Conservation (phyloP, 2,797 vertebrate species). For the Hoplostethus atlanticus region DNA sequence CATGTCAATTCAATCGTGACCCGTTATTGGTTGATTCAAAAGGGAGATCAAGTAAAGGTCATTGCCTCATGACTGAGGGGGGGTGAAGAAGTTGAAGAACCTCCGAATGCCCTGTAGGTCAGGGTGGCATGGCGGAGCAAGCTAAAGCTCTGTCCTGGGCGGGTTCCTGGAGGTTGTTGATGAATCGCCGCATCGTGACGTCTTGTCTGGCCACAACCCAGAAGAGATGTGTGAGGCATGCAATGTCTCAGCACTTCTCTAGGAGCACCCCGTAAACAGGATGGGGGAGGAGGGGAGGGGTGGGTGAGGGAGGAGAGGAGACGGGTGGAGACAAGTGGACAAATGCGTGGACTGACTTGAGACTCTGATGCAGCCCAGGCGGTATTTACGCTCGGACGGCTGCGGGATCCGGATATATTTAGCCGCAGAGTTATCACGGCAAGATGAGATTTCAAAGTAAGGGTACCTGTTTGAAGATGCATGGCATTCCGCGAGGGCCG, state of each 20-base stretch:
- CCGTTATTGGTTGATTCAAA: not conserved
- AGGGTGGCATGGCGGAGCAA: constrained; percentile 50
- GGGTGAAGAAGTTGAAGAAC: constrained; percentile 38
- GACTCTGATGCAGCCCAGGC: constrained; percentile 67
- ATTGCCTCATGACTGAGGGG: not conserved
- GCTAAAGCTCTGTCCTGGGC: constrained; percentile 57
- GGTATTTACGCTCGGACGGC: constrained; percentile 79
- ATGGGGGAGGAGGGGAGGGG: constrained; percentile 18
- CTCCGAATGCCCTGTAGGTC: constrained; percentile 61
- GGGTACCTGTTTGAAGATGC: constrained; percentile 86
- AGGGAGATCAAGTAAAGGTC: not conserved
- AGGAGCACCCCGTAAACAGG: constrained; percentile 48
- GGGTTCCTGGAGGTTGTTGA: constrained; percentile 43
- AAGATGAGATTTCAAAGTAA: constrained; percentile 85
- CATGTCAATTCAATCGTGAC: not conserved
- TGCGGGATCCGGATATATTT: constrained; percentile 83
- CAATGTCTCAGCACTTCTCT: constrained; percentile 76
- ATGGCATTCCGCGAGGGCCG: constrained; percentile 81
- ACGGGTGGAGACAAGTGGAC: constrained; percentile 72
- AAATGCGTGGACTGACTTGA: constrained; percentile 75
- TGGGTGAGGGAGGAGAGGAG: not conserved
- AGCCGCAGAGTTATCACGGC: constrained; percentile 77
- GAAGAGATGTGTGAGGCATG: constrained; percentile 72
- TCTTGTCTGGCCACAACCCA: constrained; percentile 67
- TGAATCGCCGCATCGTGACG: constrained; percentile 74